Percentiles rank a stretch among this genome's conserved stretches.
These are phyloP conservation scores for Nerophis ophidion DNA, from an alignment of 2,113 vertebrate species.

Conservation along the genomic window DNA sequence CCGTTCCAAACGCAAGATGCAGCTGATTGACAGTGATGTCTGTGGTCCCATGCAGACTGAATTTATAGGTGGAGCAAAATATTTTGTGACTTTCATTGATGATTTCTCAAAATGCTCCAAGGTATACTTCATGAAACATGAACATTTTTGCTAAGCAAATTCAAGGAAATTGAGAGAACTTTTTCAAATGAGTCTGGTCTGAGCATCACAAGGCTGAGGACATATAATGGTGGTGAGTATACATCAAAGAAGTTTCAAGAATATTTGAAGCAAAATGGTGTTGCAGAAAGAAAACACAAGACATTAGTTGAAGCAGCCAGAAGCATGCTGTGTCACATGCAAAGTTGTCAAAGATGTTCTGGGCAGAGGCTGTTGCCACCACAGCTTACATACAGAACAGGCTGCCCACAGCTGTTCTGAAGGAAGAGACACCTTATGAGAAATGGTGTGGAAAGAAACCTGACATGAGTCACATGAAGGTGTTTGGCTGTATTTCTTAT, in stretches of 20 bases:
- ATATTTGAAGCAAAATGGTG: slow-evolving; percentile 5
- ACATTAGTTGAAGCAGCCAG: slow-evolving; percentile 10
- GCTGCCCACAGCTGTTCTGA: neutral
- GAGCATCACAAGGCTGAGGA: neutral
- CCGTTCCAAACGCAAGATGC: neutral
- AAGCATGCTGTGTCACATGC: slow-evolving; percentile 2
- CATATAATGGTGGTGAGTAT: neutral
- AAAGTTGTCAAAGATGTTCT: slow-evolving; percentile 2
- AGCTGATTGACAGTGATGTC: no score
- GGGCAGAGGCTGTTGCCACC: slow-evolving; percentile 9
- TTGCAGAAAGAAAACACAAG: slow-evolving; percentile 13
- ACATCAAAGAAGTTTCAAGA: slow-evolving; percentile 9
- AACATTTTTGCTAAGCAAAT: slow-evolving; percentile 2
- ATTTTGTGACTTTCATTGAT: slow-evolving; percentile 27
- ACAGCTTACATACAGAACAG: slow-evolving; percentile 12
- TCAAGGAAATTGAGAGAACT: slow-evolving; percentile 21
- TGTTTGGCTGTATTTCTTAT: slow-evolving; percentile 14
- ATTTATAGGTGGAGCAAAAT: no score
- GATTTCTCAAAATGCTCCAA: slow-evolving; percentile 13
- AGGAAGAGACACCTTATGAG: slow-evolving; percentile 1
- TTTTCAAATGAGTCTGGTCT: neutral
- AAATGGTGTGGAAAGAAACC: slow-evolving; percentile 2
- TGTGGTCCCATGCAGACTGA: no score
- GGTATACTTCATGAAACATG: slow-evolving; percentile 8
- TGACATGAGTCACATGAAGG: slow-evolving; percentile 10